Evolutionary conservation across 2,888 invertebrate species (phyloP), one percentile per base, ranked within the genome.

Genomic region (Zygogramma bicolorata): DNA sequence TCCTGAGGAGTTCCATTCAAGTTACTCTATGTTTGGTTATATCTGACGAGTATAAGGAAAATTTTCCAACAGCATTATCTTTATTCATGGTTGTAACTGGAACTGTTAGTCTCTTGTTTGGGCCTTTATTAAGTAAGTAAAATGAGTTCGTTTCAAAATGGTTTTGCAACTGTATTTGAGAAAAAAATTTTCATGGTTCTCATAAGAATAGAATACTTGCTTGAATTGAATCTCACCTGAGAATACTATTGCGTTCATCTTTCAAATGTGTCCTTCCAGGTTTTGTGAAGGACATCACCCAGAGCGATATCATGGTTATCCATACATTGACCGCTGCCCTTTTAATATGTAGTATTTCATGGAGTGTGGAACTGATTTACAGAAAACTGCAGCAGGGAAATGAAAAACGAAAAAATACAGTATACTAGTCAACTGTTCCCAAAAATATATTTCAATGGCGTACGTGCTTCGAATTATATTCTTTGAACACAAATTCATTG

Each of bases 31-130:
- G 93, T n/a, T 87, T 94, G 10, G 90, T 93, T 2, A 91, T 94
- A 62, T 90, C 93, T 34, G 93, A 92, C 73, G 89, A 91, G 69
- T 90, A 92, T 65, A 90, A 92, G 1, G 91, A 93, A 61, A 89
- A 92, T 79, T 94, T 93, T 81, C 91, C 93, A 6, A 92, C 92
- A 0, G 94, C 94, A 0, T 90, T 93, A 80, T 93, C 94, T 0
- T 85, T 94, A 46, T 93, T 91, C 80, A 93, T 93, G 84, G 90
- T 94, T 25, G 90, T 94, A 70, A 92, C 92, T 74, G 94, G 94
- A 0, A 87, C 91, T 27, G 88, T 92, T 4, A 92, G 92, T 85
- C 89, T 93, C 34, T 78, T 91, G n/a, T 90, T 92, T 68, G 93
- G 93, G 61, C 92, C 93, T 1, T 83, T 93, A 69, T 91, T 92